These are phyloP conservation scores for Xiphophorus maculatus DNA, from an alignment of 2,113 vertebrate genomes.

Conservation along the genomic window DNA sequence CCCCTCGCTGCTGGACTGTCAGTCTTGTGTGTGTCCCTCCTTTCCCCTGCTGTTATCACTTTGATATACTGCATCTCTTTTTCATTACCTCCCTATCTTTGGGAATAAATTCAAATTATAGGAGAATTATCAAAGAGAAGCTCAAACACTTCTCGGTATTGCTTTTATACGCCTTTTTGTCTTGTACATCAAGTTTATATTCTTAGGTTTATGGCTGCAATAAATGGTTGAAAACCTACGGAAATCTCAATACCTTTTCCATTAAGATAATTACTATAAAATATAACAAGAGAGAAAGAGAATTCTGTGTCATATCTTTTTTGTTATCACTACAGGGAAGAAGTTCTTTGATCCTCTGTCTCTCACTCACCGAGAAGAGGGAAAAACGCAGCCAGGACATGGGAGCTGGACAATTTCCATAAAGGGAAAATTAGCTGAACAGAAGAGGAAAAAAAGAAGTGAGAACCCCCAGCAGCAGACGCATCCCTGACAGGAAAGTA, in stretches of 20 bases:
- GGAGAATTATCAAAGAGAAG: conserved; percentile 36
- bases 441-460: conserved; percentile 34
- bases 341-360: conserved; percentile 68
- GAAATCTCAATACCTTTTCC: conserved; percentile 29
- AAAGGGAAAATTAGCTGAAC: conserved; percentile 49
- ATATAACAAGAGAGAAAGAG: conserved; percentile 31
- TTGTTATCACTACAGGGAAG: conserved; percentile 45
- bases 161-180: conserved; percentile 20
- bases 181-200: conserved; percentile 42
- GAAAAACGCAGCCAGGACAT: conserved; percentile 41
- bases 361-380: conserved; percentile 43
- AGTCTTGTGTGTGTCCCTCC: conserved; percentile 21
- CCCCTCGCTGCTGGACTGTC: conserved; percentile 34
- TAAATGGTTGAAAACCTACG: conserved; percentile 8
- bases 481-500: conserved; percentile 47
- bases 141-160: conserved; percentile 21
- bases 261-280: conserved; percentile 52
- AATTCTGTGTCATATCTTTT: conserved; percentile 46
- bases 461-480: conserved; percentile 38
- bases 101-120: conserved; percentile 41
- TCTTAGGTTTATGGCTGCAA: conserved; percentile 21
- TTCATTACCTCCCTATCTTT: conserved; percentile 12
- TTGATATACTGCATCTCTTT: conserved; percentile 23
- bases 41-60: conserved; percentile 22
- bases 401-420: conserved; percentile 27